Conservation (phyloP, 2,113 vertebrate genomes). For the Melierax canorus region DNA sequence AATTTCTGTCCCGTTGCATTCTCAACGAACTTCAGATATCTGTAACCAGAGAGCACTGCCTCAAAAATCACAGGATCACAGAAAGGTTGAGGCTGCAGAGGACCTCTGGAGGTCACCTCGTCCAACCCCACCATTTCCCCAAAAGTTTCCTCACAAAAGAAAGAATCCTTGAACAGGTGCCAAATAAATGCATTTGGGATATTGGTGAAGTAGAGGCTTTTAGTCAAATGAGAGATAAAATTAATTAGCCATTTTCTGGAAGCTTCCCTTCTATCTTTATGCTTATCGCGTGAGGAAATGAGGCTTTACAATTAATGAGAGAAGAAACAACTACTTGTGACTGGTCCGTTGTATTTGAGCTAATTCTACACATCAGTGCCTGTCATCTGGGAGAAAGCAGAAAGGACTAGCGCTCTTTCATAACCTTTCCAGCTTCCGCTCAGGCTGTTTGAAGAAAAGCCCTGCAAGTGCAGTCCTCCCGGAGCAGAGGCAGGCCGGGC, state of each 20-base stretch:
- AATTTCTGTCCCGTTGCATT: not conserved
- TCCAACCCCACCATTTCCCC: no score
- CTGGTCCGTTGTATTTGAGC: not conserved
- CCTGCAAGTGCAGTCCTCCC: not conserved
- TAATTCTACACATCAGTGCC: not conserved
- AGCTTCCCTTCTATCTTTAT: not conserved
- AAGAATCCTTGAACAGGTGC: not conserved
- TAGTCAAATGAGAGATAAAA: not conserved
- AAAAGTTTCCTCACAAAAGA: not conserved
- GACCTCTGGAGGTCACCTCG: not conserved
- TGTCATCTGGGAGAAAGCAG: not conserved
- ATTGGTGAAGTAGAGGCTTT: not conserved
- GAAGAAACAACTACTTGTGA: not conserved
- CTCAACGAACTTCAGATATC: not conserved
- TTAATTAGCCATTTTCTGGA: not conserved
- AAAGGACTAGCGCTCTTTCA: not conserved
- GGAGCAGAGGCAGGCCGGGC: rapidly evolving
- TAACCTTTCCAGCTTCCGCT: not conserved
- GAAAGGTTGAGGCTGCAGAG: not conserved
- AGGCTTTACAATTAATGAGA: not conserved
- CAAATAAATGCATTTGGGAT: not conserved
- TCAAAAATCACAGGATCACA: not conserved
- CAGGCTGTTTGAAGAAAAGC: not conserved
- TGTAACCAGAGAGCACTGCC: not conserved
- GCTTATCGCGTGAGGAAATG: not conserved